phyloP scores from a whole-genome alignment of 2,888 invertebrate species.

The Phaonia tiefii region DNA sequence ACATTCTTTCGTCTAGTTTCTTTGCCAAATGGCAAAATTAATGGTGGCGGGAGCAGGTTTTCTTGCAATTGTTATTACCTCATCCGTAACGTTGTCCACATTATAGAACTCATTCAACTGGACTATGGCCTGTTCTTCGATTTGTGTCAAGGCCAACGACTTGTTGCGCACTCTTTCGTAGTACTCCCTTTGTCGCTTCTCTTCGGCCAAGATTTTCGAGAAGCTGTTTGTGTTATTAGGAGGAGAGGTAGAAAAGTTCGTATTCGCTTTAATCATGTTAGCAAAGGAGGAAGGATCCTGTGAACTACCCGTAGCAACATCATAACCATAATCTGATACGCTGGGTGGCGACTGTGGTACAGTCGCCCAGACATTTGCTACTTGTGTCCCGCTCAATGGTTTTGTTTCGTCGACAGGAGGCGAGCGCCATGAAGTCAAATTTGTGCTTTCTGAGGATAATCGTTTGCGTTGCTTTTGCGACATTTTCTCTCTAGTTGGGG shows the following conservation, averaged over 20 bases:
- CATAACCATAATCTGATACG: slow-evolving; percentile 23
- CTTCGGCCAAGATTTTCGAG: slow-evolving; percentile 86
- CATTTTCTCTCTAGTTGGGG: slow-evolving; percentile 78
- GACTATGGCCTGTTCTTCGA: slow-evolving; percentile 93
- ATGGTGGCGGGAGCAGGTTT: slow-evolving; percentile 72
- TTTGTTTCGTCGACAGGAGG: slow-evolving; percentile 56
- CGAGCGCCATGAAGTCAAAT: slow-evolving; percentile 69
- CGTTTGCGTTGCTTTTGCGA: slow-evolving; percentile 84
- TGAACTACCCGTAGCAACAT: slow-evolving; percentile 71
- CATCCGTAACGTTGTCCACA: slow-evolving; percentile 86
- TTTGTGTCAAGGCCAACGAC: slow-evolving; percentile 88
- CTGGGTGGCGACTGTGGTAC: slow-evolving; percentile 65
- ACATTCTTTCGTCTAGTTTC: slow-evolving; percentile 67
- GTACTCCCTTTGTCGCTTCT: slow-evolving; percentile 87
- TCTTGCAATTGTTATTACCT: slow-evolving; percentile 85
- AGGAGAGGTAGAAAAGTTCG: slow-evolving; percentile 50
- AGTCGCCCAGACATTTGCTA: slow-evolving; percentile 76
- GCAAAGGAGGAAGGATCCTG: slow-evolving; percentile 76
- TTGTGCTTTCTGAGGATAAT: slow-evolving; percentile 79
- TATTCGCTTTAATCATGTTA: slow-evolving; percentile 75
- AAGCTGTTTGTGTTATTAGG: slow-evolving; percentile 75
- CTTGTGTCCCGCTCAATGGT: slow-evolving; percentile 69
- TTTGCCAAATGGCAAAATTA: slow-evolving; percentile 78
- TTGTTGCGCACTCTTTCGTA: slow-evolving; percentile 87
- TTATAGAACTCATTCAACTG: slow-evolving; percentile 89